Percentiles rank a stretch among this genome's conserved stretches.
phyloP scores from a whole-genome alignment of 2,797 vertebrate species.

The Cuniculus paca region DNA sequence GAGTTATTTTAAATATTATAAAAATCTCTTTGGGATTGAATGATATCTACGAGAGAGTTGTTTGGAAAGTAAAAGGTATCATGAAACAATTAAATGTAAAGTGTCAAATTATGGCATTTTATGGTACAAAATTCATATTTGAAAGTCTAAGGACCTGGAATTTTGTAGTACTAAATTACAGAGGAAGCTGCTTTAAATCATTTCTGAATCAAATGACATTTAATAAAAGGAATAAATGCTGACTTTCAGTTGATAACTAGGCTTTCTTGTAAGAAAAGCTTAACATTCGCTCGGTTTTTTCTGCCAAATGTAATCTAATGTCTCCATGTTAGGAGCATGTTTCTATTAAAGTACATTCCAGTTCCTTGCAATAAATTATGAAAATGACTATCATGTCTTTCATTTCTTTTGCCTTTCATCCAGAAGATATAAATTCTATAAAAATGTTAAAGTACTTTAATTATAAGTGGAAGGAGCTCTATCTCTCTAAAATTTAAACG shows the following conservation, averaged over 20 bases:
- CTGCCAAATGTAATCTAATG: background rate
- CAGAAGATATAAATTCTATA: background rate
- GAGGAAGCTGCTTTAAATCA: slow-evolving; percentile 29
- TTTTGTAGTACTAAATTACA: background rate
- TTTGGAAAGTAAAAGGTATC: background rate
- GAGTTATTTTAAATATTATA: background rate
- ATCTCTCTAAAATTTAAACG: slow-evolving; percentile 32
- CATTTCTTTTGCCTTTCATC: slow-evolving; percentile 4
- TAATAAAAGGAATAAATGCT: background rate
- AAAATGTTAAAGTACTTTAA: slow-evolving; percentile 41
- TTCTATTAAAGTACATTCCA: slow-evolving; percentile 24
- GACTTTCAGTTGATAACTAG: slow-evolving; percentile 32
- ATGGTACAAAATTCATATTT: background rate
- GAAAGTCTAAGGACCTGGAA: background rate
- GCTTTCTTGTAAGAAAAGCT: slow-evolving; percentile 37
- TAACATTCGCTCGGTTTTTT: slow-evolving; percentile 16
- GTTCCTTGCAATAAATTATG: background rate
- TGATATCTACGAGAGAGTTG: background rate
- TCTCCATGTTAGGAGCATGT: background rate
- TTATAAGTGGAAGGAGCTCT: slow-evolving; percentile 39
- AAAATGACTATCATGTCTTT: background rate
- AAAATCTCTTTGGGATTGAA: background rate
- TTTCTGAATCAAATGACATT: background rate
- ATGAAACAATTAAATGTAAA: background rate
- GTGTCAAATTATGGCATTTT: background rate